Base-by-base conservation (phyloP, 2,888 invertebrate genomes). In the Axea sp. region DNA sequence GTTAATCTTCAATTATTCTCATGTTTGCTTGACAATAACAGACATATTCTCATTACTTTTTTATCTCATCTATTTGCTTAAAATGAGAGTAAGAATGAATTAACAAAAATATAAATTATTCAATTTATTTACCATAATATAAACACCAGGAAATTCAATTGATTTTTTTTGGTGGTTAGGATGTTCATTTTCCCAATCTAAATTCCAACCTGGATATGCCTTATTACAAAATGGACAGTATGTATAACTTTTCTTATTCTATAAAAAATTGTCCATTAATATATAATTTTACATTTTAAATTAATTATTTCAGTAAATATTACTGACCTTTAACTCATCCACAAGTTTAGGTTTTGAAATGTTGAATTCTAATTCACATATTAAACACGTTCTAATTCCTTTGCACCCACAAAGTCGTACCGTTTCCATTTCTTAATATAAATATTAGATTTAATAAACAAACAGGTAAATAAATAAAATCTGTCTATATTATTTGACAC, bases 381-480 rank as follows among this genome's bases (percentile, higher is more conserved):
- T 88, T 12, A 96, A 90, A 86, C 98, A 98, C 1, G 96, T 95
- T 78, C 98, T 90, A 77, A 94, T 93, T 1, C 97, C 96, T 90
- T 98, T 98, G 85, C 98, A 98, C 30, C 96, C 97, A 88, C 98
- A 98, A 0, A 92, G 90, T 31, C 95, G 89, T 22, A 92, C 91
- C 76, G 91, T 91, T 81, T 92, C 91, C 91, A 92, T 92, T n/a
- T n/a, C n/a, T n/a, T n/a, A n/a, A n/a, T n/a, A n/a, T n/a, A n/a
- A n/a, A n/a, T n/a, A n/a, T n/a, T n/a, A n/a, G n/a, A n/a, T n/a
- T n/a, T n/a, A n/a, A n/a, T n/a, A n/a, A n/a, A n/a, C n/a, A n/a
- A n/a, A n/a, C n/a, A n/a, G n/a, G n/a, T n/a, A n/a, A n/a, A n/a
- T n/a, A n/a, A n/a, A n/a, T n/a, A n/a, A n/a, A n/a, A n/a, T n/a